Evolutionary conservation across 2,888 invertebrate species (phyloP).

Genomic region (Macrophya alboannulata): DNA sequence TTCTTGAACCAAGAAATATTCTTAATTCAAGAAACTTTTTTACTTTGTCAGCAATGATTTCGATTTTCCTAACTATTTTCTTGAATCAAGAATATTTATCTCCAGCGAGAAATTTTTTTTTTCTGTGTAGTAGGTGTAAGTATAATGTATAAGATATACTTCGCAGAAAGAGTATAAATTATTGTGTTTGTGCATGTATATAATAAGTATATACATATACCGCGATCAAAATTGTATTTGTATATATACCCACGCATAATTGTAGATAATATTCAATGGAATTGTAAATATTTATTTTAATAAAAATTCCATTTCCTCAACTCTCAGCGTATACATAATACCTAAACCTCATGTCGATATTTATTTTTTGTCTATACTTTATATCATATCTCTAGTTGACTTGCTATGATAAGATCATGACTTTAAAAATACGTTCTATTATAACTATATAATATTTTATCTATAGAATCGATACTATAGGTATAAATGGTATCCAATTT

Average conservation of each 20-base stretch:
- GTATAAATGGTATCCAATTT: not conserved
- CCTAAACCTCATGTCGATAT: not conserved
- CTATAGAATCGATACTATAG: not conserved
- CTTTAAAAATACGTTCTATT: too few species aligned
- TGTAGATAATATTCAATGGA: not conserved
- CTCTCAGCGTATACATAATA: too few species aligned
- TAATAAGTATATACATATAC: not conserved
- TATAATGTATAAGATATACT: not conserved
- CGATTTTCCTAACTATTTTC: too few species aligned
- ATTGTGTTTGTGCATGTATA: not conserved
- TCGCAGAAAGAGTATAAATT: not conserved
- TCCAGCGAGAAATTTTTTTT: too few species aligned
- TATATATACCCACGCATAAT: not conserved
- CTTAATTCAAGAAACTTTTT: too few species aligned
- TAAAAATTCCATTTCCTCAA: not conserved
- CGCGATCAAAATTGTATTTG: not conserved
- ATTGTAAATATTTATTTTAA: constrained; percentile 12
- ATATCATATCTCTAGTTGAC: not conserved
- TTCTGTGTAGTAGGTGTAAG: not conserved
- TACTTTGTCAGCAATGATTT: too few species aligned
- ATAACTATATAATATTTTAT: not conserved
- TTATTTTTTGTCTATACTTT: not conserved
- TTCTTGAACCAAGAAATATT: too few species aligned
- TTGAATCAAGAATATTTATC: too few species aligned
- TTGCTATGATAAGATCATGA: not conserved